These are phyloP conservation scores for Oncorhynchus nerka DNA, from an alignment of 2,113 vertebrate genomes.

Conservation along the genomic window DNA sequence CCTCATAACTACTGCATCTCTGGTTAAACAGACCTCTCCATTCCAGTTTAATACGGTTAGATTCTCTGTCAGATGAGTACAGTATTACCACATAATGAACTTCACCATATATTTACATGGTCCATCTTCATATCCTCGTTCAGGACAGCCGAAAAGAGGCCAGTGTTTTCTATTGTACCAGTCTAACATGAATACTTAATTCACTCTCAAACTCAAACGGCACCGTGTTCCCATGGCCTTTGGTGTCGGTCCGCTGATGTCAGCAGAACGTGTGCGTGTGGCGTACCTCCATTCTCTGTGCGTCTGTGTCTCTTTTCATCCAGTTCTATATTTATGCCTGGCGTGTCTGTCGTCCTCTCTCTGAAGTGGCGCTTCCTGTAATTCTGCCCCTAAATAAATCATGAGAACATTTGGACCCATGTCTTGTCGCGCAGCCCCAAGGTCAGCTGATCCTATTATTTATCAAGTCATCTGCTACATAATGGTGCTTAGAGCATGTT, in stretches of 20 bases:
- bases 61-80: slow-evolving; percentile 59
- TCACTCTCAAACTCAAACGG: slow-evolving; percentile 53
- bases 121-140: slow-evolving; percentile 43
- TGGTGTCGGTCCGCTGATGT: slow-evolving; percentile 58
- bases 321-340: slow-evolving; percentile 85
- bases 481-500: slow-evolving; percentile 99
- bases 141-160: slow-evolving; percentile 45
- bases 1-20: too few species aligned
- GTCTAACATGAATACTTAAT: slow-evolving; percentile 61
- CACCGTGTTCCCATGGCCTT: slow-evolving; percentile 45
- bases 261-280: slow-evolving; percentile 48
- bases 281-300: background rate
- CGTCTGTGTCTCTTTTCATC: slow-evolving; percentile 2
- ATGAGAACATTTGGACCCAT: slow-evolving; percentile 99
- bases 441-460: slow-evolving; percentile 99
- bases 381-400: slow-evolving; percentile 98
- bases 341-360: slow-evolving; percentile 75
- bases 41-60: background rate
- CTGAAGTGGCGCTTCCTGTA: slow-evolving; percentile 92
- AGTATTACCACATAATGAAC: slow-evolving; percentile 34
- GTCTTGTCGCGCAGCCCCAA: slow-evolving; percentile 89
- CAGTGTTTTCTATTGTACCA: slow-evolving; percentile 42
- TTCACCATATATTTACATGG: slow-evolving; percentile 28
- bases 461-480: slow-evolving; percentile 99
- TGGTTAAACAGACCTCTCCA: too few species aligned